Conservation (phyloP, 1,140 invertebrate species). For the Trichonephila clavata region DNA sequence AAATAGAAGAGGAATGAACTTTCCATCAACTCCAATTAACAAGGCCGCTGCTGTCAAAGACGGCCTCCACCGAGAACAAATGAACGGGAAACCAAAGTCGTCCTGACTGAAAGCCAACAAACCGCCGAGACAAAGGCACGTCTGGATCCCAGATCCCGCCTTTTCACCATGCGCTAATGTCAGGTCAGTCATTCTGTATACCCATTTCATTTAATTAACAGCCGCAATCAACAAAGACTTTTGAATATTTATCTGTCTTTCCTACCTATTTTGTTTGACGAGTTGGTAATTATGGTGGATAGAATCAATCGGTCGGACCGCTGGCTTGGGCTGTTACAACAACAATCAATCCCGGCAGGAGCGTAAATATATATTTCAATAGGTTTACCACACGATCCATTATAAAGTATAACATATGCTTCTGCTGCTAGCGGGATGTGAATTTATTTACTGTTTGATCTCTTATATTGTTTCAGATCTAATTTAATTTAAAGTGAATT, state of each 20-base stretch:
- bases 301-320: background rate
- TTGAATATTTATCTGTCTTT: conserved; percentile 65
- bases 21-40: conserved; percentile 34
- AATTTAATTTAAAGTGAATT: background rate
- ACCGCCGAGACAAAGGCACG: background rate
- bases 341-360: background rate
- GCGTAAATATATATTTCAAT: background rate
- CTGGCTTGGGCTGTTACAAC: background rate
- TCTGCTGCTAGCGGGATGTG: background rate
- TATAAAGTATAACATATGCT: background rate
- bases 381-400: background rate
- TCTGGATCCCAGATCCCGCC: background rate
- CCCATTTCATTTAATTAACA: conserved; percentile 63
- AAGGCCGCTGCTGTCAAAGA: background rate
- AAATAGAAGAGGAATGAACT: background rate
- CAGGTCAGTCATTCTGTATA: conserved; percentile 34
- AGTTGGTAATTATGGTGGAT: conserved; percentile 36
- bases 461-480: background rate
- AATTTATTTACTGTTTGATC: background rate
- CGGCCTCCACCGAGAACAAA: background rate
- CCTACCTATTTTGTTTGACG: conserved; percentile 41
- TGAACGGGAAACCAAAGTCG: background rate
- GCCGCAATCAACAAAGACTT: conserved; percentile 25
- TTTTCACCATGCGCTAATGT: background rate
- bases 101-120: background rate